Base-by-base conservation (phyloP, 2,113 vertebrate genomes). In the Sorex araneus region DNA sequence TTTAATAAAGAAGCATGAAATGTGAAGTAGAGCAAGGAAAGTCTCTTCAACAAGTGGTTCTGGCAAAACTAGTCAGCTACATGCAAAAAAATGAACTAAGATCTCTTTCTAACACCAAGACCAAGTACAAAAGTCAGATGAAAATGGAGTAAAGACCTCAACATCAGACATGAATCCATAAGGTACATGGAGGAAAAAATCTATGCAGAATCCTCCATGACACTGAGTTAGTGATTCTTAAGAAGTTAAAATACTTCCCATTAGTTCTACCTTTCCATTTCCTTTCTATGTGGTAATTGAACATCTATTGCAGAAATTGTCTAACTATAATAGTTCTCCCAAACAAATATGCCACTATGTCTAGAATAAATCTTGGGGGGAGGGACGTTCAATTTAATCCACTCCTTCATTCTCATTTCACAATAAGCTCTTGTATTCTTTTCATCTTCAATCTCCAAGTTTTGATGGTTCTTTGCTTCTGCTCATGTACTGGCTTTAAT, bases 371-470 rank as follows among this genome's bases (percentile, higher is more conserved):
- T 28, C 45, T 66, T 76, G 34, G 16, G 50, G 64, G 77, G 21
- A 74, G 8, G 6, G 28, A 67, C 43, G n/a, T 88, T 91, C n/a
- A 71, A 23, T 19, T 40, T 43, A 11, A 69, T 13, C 9, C 9
- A 54, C 34, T 6, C 21, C 43, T 73, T 87, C 10, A n/a, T 77
- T 81, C 63, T 82, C 32, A 8, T 82, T 92, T 75, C 75, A 86
- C 75, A 88, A 12, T 25, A 30, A 82, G 27, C 34, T 57, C 77
- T 77, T 84, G 30, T 12, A n/a, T 43, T 73, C 30, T 30, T 57
- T 40, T 40, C 4, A 40, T 16, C 77, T 79, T 79, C 54, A 21
- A 40, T 54, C 36, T 69, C 25, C 50, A 34, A 50, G n/a, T 32
- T 28, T 77, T 69, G 34, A 47, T 13, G 57, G 43, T 15, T 70